phyloP scores from a whole-genome alignment of 2,797 vertebrate genomes.

The Eulemur mongoz region DNA sequence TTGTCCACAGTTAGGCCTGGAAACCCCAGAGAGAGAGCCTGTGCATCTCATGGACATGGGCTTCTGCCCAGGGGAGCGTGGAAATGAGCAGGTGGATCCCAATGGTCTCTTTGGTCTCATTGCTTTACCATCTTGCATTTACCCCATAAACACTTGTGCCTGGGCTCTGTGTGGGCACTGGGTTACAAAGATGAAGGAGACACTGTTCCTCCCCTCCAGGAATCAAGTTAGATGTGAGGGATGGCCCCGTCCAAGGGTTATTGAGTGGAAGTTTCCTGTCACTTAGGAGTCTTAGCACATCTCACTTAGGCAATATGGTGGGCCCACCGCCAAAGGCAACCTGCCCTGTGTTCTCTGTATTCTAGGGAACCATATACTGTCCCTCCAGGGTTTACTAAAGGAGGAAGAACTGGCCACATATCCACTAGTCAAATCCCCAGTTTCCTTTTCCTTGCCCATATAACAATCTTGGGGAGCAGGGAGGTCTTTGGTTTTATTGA shows the following conservation, averaged over 20 bases:
- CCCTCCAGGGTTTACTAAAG: neutral
- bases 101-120: neutral
- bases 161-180: neutral
- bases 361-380: neutral
- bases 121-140: neutral
- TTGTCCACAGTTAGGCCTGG: neutral
- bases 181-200: neutral
- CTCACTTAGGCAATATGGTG: neutral
- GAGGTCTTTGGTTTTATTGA: neutral
- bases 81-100: neutral
- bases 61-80: neutral
- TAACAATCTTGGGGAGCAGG: neutral
- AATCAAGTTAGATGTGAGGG: neutral
- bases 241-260: neutral
- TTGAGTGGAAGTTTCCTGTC: neutral
- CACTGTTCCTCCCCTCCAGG: neutral
- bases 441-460: neutral
- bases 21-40: neutral
- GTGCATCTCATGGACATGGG: neutral
- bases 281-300: neutral
- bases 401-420: neutral
- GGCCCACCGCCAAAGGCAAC: neutral
- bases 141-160: neutral
- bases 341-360: neutral
- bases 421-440: neutral